Conservation (phyloP, 1,140 invertebrate species). For the Trachymyrmex cornetzi region DNA sequence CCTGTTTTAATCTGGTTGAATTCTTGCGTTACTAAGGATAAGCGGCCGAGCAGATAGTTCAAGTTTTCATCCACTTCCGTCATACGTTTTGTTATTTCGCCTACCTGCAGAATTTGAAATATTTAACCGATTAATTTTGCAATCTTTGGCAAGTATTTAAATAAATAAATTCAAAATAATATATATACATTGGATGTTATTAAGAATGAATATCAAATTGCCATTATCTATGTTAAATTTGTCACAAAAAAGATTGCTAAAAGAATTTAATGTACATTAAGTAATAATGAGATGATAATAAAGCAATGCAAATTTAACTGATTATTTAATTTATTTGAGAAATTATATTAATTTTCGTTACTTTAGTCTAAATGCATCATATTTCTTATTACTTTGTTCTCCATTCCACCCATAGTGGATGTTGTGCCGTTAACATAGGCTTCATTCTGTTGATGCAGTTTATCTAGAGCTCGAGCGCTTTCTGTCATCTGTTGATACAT, state of each 20-base stretch:
- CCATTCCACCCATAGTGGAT: constrained; percentile 93
- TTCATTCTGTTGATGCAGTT: constrained; percentile 93
- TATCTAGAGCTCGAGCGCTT: constrained; percentile 91
- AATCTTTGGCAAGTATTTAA: not conserved
- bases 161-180: not conserved
- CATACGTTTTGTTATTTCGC: constrained; percentile 92
- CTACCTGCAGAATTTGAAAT: constrained; percentile 86
- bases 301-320: not conserved
- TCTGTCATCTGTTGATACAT: constrained; percentile 94
- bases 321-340: constrained; percentile 2
- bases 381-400: constrained; percentile 89
- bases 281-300: not conserved
- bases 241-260: not conserved
- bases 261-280: not conserved
- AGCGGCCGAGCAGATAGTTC: constrained; percentile 93
- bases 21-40: constrained; percentile 94
- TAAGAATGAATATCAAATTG: not conserved
- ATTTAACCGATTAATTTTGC: constrained; percentile 5
- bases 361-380: constrained; percentile 23
- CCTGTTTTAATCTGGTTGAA: constrained; percentile 94
- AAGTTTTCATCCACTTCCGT: constrained; percentile 94
- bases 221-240: not conserved
- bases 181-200: not conserved
- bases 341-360: constrained; percentile 23
- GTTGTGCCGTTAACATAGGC: constrained; percentile 94